A percentile compares a stretch with the other conserved stretches of the same genome.
phyloP scores from a whole-genome alignment of 2,113 vertebrate species.

The Casuarius casuarius region DNA sequence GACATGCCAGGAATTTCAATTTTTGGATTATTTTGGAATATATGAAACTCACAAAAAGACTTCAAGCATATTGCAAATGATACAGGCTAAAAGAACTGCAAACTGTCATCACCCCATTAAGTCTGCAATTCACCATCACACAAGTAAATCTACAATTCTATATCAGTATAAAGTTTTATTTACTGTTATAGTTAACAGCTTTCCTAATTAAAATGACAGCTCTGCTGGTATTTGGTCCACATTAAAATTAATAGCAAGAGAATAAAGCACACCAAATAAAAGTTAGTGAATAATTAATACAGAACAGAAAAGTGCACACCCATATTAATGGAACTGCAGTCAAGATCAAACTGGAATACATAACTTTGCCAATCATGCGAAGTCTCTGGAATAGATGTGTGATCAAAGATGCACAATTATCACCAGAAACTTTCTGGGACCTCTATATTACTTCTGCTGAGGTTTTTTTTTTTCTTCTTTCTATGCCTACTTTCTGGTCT shows the following conservation, averaged over 20 bases:
- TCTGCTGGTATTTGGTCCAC: not conserved
- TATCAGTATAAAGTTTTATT: not conserved
- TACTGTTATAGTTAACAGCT: not conserved
- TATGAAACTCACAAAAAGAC: not conserved
- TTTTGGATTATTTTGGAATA: not conserved
- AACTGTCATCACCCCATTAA: not conserved
- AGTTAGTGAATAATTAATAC: not conserved
- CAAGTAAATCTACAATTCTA: not conserved
- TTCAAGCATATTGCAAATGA: not conserved
- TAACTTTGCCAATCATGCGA: not conserved
- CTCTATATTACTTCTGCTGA: not conserved
- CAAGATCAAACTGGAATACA: not conserved
- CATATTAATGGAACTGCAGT: not conserved
- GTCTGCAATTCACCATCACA: not conserved
- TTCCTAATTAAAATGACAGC: constrained; percentile 16
- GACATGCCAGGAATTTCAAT: not conserved
- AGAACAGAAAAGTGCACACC: not conserved
- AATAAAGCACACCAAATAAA: not conserved
- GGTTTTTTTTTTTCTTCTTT: not conserved
- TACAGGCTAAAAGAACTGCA: not conserved
- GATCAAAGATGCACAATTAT: not conserved
- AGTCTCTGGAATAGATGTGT: not conserved
- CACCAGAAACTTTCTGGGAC: not conserved
- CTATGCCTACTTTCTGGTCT: not conserved
- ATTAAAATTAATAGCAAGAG: not conserved